phyloP scores from a whole-genome alignment of 2,888 invertebrate genomes.

The Achlya flavicornis region DNA sequence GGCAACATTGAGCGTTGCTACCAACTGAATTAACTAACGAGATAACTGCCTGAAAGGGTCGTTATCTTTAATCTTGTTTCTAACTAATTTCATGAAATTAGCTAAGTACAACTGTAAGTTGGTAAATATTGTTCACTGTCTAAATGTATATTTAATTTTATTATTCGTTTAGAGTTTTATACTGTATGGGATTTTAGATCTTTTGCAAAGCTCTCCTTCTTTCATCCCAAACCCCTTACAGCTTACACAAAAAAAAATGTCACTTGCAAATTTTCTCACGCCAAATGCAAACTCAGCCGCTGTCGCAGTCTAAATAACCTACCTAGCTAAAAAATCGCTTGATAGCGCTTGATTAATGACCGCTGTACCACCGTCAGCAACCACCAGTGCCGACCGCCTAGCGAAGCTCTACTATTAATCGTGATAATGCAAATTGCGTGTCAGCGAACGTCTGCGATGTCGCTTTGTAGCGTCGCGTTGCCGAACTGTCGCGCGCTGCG shows the following conservation, averaged over 20 bases:
- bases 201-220: too few species aligned
- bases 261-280: constrained; percentile 1
- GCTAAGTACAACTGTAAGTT: too few species aligned
- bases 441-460: constrained; percentile 32
- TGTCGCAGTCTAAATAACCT: neutral
- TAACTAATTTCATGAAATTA: neutral
- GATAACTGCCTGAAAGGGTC: constrained; percentile 22
- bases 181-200: too few species aligned
- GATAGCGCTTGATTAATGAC: constrained; percentile 37
- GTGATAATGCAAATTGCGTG: constrained; percentile 57
- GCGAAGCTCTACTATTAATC: constrained; percentile 53
- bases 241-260: neutral
- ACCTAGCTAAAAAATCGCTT: constrained; percentile 23
- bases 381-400: constrained; percentile 22
- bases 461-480: constrained; percentile 29
- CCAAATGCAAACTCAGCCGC: too few species aligned
- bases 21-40: constrained; percentile 34
- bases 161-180: too few species aligned
- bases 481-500: constrained; percentile 33
- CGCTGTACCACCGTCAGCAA: constrained; percentile 19
- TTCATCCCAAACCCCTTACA: too few species aligned
- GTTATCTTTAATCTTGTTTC: neutral
- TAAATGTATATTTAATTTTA: too few species aligned
- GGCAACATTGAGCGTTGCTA: constrained; percentile 22
- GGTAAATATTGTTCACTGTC: too few species aligned